A percentile compares a stretch with the other conserved stretches of the same genome.
phyloP scores from a whole-genome alignment of 2,797 vertebrate genomes.

The Todus mexicanus region DNA sequence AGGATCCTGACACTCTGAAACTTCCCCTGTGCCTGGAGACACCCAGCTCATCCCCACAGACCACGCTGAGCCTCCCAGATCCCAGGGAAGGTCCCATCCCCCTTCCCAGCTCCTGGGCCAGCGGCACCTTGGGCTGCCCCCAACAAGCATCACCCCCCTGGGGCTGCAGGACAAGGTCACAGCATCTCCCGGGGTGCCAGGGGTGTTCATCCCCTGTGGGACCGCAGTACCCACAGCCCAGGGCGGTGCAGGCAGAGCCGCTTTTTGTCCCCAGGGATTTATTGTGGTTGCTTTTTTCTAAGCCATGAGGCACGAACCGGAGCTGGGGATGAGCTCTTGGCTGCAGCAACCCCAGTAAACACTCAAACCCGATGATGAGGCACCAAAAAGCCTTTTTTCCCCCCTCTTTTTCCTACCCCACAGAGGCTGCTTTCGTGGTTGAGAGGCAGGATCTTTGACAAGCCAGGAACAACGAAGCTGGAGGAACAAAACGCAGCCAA shows the following conservation, averaged over 20 bases:
- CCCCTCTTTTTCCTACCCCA: neutral
- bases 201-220: neutral
- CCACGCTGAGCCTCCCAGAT: too few species aligned
- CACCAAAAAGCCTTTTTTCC: neutral
- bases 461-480: neutral
- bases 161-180: neutral
- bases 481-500: neutral
- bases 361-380: neutral
- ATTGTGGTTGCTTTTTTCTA: neutral
- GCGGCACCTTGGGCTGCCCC: neutral
- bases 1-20: neutral
- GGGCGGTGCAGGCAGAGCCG: neutral
- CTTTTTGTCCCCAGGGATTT: neutral
- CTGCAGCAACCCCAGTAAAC: neutral
- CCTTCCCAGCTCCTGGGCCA: too few species aligned
- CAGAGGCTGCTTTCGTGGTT: neutral
- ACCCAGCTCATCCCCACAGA: rapidly evolving
- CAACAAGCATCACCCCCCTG: neutral
- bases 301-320: neutral
- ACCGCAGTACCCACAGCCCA: neutral
- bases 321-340: neutral
- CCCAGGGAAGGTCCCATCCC: neutral
- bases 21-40: neutral
- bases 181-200: neutral
- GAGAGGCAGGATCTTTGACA: neutral